Evolutionary conservation across 2,113 vertebrate species (phyloP).

Genomic region (Hemicordylus capensis): DNA sequence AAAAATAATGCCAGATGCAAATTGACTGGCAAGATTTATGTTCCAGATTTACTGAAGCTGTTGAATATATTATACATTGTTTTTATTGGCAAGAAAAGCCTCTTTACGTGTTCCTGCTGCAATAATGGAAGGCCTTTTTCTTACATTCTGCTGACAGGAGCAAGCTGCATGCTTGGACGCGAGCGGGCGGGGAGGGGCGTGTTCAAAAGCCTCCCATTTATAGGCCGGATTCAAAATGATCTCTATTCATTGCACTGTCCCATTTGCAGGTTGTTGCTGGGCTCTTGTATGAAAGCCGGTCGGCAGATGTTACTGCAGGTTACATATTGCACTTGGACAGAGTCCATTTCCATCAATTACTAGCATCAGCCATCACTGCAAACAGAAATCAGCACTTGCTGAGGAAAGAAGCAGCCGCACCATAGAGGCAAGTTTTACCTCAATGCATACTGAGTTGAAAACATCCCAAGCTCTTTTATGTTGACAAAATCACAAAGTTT

Average conservation of each 20-base stretch:
- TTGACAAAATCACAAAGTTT: constrained; percentile 11
- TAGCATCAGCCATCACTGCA: neutral
- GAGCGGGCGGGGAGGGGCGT: neutral
- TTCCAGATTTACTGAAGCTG: constrained; percentile 33
- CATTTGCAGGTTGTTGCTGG: constrained; percentile 66
- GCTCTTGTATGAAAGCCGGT: constrained; percentile 50
- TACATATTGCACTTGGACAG: constrained; percentile 17
- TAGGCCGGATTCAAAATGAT: constrained; percentile 57
- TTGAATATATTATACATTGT: constrained; percentile 52
- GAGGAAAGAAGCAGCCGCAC: neutral
- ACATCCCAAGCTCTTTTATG: neutral
- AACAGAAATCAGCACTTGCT: constrained; percentile 14
- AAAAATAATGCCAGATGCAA: constrained; percentile 42
- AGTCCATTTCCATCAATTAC: constrained; percentile 24
- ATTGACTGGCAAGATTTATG: constrained; percentile 44
- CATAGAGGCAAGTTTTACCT: neutral
- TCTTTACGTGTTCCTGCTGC: constrained; percentile 52
- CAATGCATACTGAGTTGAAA: neutral
- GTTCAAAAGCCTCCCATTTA: constrained; percentile 69
- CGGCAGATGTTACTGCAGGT: constrained; percentile 41
- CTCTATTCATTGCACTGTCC: constrained; percentile 54
- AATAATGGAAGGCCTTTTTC: constrained; percentile 58
- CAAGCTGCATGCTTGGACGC: constrained; percentile 51
- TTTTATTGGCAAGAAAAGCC: constrained; percentile 58
- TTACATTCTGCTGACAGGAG: constrained; percentile 69